Base-by-base conservation (phyloP, 2,888 invertebrate species). In the Drosophila lutescens region DNA sequence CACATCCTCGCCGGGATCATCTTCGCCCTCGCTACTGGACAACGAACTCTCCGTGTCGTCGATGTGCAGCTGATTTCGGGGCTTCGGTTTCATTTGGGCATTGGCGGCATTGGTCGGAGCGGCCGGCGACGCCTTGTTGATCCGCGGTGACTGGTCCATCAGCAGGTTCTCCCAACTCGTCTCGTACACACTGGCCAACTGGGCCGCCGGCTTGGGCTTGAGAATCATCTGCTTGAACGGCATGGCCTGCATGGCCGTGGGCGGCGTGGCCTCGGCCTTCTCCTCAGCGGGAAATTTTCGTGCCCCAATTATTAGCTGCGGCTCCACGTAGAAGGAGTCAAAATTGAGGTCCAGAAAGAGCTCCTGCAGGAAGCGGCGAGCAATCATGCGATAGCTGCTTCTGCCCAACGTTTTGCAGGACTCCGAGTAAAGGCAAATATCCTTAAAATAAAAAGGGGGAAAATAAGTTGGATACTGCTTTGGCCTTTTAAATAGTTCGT, bases 391-490 rank as follows among this genome's bases (percentile, higher is more conserved):
- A 92, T 97, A 98, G 46, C 96, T 95, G 91, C 95, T 96, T 58
- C 95, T 94, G 0, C 96, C 95, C 61, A 98, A 93, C 62, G 97
- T 93, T 72, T 95, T 95, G 91, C 97, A 96, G 13, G 98, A 95
- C 91, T 99, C 98, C 0, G 98, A 98, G 93, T 98, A 99, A 17
- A 98, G 94, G 92, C 99, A 99, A 67, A 97, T 93, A 90, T 97
- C 97, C 92, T 97, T 95, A 1, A 51, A n/a, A 95, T 0, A 44
- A n/a, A 4, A n/a, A n/a, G n/a, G n/a, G n/a, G 0, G 13, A 23
- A 13, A 9, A 12, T 44, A n/a, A 32, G 10, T 30, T 10, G 0
- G 3, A 1, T 12, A 4, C 3, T 26, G 0, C 4, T 6, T 15
- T 15, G 15, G 2, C 12, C 2, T 34, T 20, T 20, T 17, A 2